A percentile compares a stretch with the other conserved stretches of the same genome.
Conservation (phyloP, 2,113 vertebrate genomes). For the Tupaia chinensis region DNA sequence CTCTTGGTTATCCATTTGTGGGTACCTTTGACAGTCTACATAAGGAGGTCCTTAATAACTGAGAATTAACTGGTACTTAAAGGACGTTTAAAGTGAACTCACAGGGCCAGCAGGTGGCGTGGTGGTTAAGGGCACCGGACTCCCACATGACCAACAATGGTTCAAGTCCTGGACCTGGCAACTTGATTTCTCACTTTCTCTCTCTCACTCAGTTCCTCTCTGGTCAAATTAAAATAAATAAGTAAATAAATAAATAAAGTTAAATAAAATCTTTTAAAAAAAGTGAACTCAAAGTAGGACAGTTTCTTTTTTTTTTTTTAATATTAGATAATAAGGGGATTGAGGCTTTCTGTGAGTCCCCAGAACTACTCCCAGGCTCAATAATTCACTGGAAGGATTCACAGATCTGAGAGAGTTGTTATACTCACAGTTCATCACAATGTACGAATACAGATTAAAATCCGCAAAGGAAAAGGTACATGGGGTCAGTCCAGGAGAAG, state of each 20-base stretch:
- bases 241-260: too few species aligned
- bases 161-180: too few species aligned
- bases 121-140: too few species aligned
- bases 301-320: too few species aligned
- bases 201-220: too few species aligned
- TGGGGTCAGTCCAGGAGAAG: not conserved
- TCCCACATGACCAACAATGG: too few species aligned
- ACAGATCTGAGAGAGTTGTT: not conserved
- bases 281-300: not conserved
- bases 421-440: not conserved
- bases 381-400: not conserved
- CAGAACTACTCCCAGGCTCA: not conserved
- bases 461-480: not conserved
- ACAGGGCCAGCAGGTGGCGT: too few species aligned
- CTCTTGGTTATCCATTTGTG: not conserved
- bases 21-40: not conserved
- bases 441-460: not conserved
- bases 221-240: too few species aligned
- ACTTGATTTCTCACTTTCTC: too few species aligned
- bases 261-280: too few species aligned
- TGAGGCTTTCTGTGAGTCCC: not conserved
- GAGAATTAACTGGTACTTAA: not conserved
- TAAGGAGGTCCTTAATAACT: conserved; percentile 7
- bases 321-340: not conserved
- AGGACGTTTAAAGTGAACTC: conserved; percentile 1